phyloP scores from a whole-genome alignment of 2,888 invertebrate genomes.

The Pseudococcus jackbeardsleyi region DNA sequence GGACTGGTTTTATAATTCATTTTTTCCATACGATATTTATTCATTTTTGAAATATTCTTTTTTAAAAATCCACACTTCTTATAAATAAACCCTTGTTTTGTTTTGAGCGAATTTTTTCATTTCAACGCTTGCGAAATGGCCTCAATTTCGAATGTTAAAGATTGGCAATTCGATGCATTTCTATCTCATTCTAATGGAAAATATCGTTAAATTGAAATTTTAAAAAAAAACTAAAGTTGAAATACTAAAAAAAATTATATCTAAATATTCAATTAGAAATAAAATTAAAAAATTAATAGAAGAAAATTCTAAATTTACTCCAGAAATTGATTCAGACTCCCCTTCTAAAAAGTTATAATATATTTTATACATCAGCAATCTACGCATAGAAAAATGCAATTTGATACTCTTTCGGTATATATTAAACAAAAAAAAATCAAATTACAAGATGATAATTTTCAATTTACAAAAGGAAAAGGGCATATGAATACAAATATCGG shows the following conservation, averaged over 20 bases:
- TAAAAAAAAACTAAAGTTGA: too few species aligned
- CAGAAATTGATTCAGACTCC: too few species aligned
- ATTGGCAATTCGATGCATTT: too few species aligned
- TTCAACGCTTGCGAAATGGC: too few species aligned
- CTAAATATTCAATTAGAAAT: too few species aligned
- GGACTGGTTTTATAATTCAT: constrained; percentile 2
- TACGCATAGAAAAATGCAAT: neutral
- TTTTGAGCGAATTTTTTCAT: neutral
- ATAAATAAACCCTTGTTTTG: neutral
- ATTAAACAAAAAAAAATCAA: constrained; percentile 26
- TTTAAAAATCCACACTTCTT: neutral
- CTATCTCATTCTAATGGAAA: too few species aligned
- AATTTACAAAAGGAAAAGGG: neutral
- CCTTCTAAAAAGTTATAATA: constrained; percentile 26
- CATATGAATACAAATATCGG: neutral
- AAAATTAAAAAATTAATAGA: too few species aligned
- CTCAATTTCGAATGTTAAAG: too few species aligned
- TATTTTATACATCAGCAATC: constrained; percentile 37
- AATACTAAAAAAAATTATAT: too few species aligned
- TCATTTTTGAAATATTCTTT: neutral
- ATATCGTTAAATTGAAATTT: too few species aligned
- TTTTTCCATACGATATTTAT: neutral
- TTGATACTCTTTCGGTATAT: neutral
- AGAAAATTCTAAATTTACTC: too few species aligned
- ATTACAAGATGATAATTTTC: constrained; percentile 36